phyloP scores from a whole-genome alignment of 2,888 invertebrate genomes.

The Eustalomyia histrio region DNA sequence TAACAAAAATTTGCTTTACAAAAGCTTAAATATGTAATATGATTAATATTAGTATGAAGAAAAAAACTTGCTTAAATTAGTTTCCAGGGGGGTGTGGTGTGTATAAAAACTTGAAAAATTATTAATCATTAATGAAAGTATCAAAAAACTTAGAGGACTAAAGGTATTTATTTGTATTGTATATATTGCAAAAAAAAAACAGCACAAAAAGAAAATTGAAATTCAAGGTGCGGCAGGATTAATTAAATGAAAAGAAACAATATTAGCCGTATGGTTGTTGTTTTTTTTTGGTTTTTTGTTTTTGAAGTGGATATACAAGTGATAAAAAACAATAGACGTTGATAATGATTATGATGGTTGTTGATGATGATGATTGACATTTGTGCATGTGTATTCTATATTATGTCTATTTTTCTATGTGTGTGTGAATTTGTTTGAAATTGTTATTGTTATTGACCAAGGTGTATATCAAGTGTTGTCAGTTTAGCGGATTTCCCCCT shows the following conservation, averaged over 20 bases:
- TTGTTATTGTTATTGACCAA: constrained; percentile 56
- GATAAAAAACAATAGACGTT: constrained; percentile 29
- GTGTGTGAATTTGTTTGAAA: constrained; percentile 27
- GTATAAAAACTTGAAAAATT: not conserved
- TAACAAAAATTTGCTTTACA: not conserved
- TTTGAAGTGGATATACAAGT: constrained; percentile 36
- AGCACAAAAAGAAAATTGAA: not conserved
- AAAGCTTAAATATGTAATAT: not conserved
- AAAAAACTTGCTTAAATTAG: not conserved
- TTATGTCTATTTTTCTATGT: not conserved
- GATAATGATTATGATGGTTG: not conserved
- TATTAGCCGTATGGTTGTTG: constrained; percentile 11
- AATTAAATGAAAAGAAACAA: constrained; percentile 39
- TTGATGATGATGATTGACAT: constrained; percentile 49
- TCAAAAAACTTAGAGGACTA: constrained; percentile 16
- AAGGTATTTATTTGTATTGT: constrained; percentile 17
- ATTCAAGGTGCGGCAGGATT: constrained; percentile 57
- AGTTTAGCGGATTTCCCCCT: not conserved
- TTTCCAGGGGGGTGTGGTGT: constrained; percentile 7
- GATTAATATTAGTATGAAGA: not conserved
- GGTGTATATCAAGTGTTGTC: constrained; percentile 39
- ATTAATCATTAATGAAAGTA: constrained; percentile 32
- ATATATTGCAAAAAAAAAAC: constrained; percentile 17
- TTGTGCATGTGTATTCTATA: not conserved
- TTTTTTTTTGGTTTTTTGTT: constrained; percentile 19